Evolutionary conservation across 2,888 invertebrate genomes (phyloP), one percentile per base, ranked within the genome.

Genomic region (Macrophya annulata): DNA sequence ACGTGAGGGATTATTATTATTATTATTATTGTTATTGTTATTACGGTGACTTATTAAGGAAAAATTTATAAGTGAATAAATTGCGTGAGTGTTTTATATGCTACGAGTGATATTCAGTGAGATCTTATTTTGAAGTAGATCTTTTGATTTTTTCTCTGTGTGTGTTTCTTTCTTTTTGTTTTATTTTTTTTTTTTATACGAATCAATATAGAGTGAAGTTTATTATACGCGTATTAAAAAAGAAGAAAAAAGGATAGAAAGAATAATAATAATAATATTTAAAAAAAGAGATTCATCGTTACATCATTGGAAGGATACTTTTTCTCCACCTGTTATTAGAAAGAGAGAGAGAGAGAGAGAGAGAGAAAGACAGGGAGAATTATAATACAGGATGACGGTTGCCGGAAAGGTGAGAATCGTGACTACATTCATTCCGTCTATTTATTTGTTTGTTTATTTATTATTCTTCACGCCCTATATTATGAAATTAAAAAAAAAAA

Each of bases 351-450:
- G 77, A 77, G 55, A 74, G 71, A 71, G 9, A 68, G 12, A 68
- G 68, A 68, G 68, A 68, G 31, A 68, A 17, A 68, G 5, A 74
- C 4, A 74, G 25, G 9, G 31, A 51, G 12, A 59, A 25, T 10
- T 45, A 68, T 45, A 86, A 85, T 87, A 87, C 85, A 72, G 88
- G 86, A 91, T 92, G 92, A 92, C 92, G 86, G 90, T 92, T 86
- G 90, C 92, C 85, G 92, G 92, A 89, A 91, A 92, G 92, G 92
- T 92, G 88, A 90, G 88, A 85, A 79, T 51, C 77, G 51, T 85
- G 65, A 71, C 79, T n/a, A 25, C 76, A 86, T 86, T 86, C 84
- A 84, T 81, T 48, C 59, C 72, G 4, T 25, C 45, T 21, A 40
- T 43, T 77, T 76, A 21, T 40, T 82, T 62, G 37, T 82, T 71